These are phyloP conservation scores for Odontamblyopus lacepedii DNA, from an alignment of 2,797 vertebrate genomes.

Conservation along the genomic window DNA sequence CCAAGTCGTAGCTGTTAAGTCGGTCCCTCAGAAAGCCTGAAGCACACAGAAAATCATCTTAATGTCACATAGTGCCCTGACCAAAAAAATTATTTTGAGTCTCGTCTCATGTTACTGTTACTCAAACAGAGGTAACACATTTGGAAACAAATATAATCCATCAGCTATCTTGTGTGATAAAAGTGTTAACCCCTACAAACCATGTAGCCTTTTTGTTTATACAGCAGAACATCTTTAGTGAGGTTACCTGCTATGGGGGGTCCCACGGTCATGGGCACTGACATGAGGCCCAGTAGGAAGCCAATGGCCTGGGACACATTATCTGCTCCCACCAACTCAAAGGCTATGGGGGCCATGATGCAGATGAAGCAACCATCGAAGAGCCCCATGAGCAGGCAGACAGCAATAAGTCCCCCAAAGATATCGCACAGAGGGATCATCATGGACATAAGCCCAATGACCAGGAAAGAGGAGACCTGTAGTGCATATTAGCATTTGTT, in stretches of 20 bases:
- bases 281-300: conserved; percentile 94
- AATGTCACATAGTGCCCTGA: not conserved
- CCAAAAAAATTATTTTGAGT: not conserved
- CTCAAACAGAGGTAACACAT: not conserved
- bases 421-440: conserved; percentile 90
- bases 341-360: conserved; percentile 97
- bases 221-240: not conserved
- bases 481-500: not conserved
- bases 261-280: conserved; percentile 92
- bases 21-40: conserved; percentile 87
- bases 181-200: not conserved
- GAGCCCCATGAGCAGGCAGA: conserved; percentile 95
- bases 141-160: not conserved
- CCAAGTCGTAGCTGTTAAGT: conserved; percentile 84
- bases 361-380: conserved; percentile 98
- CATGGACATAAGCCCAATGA: conserved; percentile 97
- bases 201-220: no score
- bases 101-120: not conserved
- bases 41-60: conserved; percentile 9
- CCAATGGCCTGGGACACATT: conserved; percentile 96
- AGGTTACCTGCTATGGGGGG: conserved; percentile 92
- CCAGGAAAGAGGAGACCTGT: conserved; percentile 91
- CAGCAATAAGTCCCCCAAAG: conserved; percentile 88
- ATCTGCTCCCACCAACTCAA: conserved; percentile 88
- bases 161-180: not conserved